Percentiles rank a stretch among this genome's conserved stretches.
phyloP scores from a whole-genome alignment of 37 sponge, comb jelly and placozoan genomes.

The Chondrosia reniformis region DNA sequence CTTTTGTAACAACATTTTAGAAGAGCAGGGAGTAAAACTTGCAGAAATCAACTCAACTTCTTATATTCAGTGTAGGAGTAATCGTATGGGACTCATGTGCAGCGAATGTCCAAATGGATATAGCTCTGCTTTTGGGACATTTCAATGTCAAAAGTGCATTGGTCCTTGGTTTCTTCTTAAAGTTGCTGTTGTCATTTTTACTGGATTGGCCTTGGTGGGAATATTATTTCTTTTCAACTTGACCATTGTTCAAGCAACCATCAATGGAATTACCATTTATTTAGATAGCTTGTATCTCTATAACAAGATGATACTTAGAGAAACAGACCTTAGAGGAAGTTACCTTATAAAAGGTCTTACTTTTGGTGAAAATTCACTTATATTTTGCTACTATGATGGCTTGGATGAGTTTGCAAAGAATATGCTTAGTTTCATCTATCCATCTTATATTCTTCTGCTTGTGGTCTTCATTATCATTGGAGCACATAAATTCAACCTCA shows the following conservation, averaged over 20 bases:
- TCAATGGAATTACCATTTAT: constrained; percentile 51
- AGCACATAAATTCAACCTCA: neutral
- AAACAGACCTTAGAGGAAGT: neutral
- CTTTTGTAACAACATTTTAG: neutral
- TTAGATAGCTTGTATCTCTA: constrained; percentile 12
- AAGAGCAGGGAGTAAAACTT: neutral
- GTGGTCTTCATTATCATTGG: constrained; percentile 11
- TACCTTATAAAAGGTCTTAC: neutral
- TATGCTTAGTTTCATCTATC: constrained; percentile 47
- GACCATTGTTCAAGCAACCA: constrained; percentile 27
- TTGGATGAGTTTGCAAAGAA: constrained; percentile 49
- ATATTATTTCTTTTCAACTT: constrained; percentile 22
- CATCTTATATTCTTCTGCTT: constrained; percentile 45
- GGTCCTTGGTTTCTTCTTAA: constrained; percentile 15
- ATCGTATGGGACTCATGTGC: constrained; percentile 33
- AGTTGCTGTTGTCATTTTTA: neutral
- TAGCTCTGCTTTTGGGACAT: constrained; percentile 28
- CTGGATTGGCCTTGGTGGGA: constrained; percentile 26
- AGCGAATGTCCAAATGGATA: constrained; percentile 25
- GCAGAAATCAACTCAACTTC: neutral
- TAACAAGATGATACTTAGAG: neutral
- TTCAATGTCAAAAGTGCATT: constrained; percentile 22
- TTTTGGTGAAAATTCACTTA: constrained; percentile 33
- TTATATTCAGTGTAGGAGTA: neutral
- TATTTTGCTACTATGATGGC: constrained; percentile 62